These are phyloP conservation scores for Leptodactylus fuscus DNA, from an alignment of 2,113 vertebrate genomes.

Conservation along the genomic window DNA sequence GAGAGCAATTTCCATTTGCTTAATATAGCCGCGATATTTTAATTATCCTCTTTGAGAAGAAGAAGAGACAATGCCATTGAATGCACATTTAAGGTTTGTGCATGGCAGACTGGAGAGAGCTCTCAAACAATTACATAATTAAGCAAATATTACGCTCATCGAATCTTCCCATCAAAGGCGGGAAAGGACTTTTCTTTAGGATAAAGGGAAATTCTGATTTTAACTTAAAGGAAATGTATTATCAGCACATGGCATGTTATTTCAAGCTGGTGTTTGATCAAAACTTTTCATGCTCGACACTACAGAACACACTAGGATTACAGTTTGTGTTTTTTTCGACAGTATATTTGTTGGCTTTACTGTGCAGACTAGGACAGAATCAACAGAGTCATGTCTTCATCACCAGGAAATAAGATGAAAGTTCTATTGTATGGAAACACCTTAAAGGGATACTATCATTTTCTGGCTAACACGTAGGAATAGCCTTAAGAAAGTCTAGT, in stretches of 20 bases:
- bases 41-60: constrained; percentile 78
- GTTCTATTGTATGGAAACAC: too few relatives aligned
- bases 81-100: constrained; percentile 48
- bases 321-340: too few relatives aligned
- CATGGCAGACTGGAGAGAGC: not conserved
- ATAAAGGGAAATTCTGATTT: not conserved
- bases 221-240: not conserved
- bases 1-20: constrained; percentile 78
- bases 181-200: not conserved
- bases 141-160: constrained; percentile 33
- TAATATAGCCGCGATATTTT: constrained; percentile 83
- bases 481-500: too few relatives aligned
- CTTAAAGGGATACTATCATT: too few relatives aligned
- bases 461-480: too few relatives aligned
- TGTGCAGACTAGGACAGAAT: too few relatives aligned
- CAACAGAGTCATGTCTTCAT: too few relatives aligned
- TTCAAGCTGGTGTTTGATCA: too few relatives aligned
- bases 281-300: too few relatives aligned
- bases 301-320: too few relatives aligned
- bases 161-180: not conserved
- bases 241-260: not conserved
- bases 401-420: too few relatives aligned
- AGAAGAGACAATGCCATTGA: constrained; percentile 81
- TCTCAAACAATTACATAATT: constrained; percentile 6
- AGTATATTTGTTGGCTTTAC: too few relatives aligned